These are phyloP conservation scores for Lasaia peninsularis DNA, from an alignment of 1,140 invertebrate species.

Conservation along the genomic window DNA sequence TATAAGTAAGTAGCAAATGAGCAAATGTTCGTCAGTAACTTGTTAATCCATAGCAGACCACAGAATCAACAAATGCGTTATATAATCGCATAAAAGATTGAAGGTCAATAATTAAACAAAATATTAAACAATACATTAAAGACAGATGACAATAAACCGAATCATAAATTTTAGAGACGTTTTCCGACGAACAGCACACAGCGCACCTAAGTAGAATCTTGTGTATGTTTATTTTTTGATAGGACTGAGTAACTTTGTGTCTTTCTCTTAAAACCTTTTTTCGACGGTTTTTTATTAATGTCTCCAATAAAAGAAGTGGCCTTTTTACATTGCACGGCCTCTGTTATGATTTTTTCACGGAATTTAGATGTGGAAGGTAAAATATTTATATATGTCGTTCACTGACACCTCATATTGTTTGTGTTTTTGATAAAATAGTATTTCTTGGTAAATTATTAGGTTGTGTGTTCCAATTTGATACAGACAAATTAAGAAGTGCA, in stretches of 20 bases:
- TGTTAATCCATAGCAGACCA: too few species aligned
- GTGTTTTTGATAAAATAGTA: neutral
- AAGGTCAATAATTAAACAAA: conserved; percentile 20
- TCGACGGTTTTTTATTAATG: conserved; percentile 55
- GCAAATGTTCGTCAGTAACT: too few species aligned
- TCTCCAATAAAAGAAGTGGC: conserved; percentile 66
- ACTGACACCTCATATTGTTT: neutral
- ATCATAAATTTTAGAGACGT: conserved; percentile 71
- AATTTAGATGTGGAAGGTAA: conserved; percentile 29
- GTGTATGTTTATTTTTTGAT: conserved; percentile 74
- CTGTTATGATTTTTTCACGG: conserved; percentile 56
- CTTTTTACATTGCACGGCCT: conserved; percentile 49
- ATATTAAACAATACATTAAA: conserved; percentile 41
- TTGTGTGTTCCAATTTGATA: too few species aligned
- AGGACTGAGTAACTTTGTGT: conserved; percentile 69
- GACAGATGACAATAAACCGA: conserved; percentile 60
- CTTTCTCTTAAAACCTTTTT: conserved; percentile 66
- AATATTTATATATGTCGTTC: conserved; percentile 5
- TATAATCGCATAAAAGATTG: neutral
- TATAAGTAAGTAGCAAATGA: too few species aligned
- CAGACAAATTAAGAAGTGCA: too few species aligned
- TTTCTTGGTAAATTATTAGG: neutral
- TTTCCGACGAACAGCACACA: conserved; percentile 60
- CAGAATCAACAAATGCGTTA: too few species aligned
- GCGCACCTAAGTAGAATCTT: conserved; percentile 66